Evolutionary conservation across 2,113 vertebrate genomes (phyloP).

Genomic region (Catharus fuscescens): DNA sequence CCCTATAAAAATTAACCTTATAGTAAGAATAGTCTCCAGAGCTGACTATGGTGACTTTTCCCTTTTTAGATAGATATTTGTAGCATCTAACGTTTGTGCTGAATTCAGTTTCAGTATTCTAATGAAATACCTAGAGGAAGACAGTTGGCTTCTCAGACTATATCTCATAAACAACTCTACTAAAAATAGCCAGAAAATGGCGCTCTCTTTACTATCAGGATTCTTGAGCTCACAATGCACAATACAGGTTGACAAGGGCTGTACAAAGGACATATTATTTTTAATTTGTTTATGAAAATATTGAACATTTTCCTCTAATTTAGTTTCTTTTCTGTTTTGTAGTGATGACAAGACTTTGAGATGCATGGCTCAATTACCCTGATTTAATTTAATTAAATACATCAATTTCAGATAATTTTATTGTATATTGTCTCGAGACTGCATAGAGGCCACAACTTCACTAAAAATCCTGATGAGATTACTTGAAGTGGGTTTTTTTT

Average conservation of each 20-base stretch:
- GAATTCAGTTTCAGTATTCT: neutral
- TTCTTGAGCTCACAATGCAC: neutral
- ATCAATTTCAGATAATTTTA: neutral
- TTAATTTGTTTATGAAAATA: neutral
- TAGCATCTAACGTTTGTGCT: neutral
- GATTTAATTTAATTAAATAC: neutral
- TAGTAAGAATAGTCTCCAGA: neutral
- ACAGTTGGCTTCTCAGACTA: neutral
- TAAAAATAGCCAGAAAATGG: neutral
- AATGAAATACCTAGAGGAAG: neutral
- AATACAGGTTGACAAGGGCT: neutral
- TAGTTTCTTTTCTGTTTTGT: neutral
- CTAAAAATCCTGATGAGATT: constrained; percentile 11
- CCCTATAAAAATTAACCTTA: neutral
- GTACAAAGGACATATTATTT: neutral
- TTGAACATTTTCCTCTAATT: neutral
- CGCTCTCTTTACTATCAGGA: neutral
- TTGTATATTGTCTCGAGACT: constrained; percentile 19
- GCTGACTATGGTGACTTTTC: neutral
- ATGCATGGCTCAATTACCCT: neutral
- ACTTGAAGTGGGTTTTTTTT: constrained; percentile 30
- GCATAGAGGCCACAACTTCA: neutral
- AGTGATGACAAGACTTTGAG: neutral
- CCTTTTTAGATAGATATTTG: neutral
- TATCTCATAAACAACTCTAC: neutral